Percentiles rank a stretch among this genome's conserved stretches.
Conservation (phyloP, 53 echinoderm and acorn worm species). For the Antedon mediterranea region DNA sequence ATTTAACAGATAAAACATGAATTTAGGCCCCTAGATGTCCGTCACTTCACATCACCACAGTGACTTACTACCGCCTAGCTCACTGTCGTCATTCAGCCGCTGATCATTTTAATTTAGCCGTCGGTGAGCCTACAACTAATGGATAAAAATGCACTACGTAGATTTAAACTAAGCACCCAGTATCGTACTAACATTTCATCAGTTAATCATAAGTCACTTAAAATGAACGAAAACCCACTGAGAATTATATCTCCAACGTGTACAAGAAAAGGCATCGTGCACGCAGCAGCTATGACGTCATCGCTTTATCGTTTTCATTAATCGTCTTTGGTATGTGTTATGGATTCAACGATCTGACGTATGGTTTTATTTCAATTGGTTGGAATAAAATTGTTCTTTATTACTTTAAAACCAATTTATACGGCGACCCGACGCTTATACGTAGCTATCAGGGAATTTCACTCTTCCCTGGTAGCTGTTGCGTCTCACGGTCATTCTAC, state of each 20-base stretch:
- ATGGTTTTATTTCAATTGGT: no score
- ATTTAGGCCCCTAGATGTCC: neutral
- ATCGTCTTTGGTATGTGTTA: neutral
- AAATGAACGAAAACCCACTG: neutral
- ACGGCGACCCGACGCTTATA: no score
- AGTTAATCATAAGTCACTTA: neutral
- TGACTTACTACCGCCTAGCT: neutral
- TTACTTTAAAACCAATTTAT: no score
- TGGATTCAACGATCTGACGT: no score
- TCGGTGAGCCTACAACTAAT: neutral
- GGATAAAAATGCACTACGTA: neutral
- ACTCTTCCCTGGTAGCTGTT: no score
- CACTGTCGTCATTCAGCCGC: neutral
- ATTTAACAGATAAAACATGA: neutral
- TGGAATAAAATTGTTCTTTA: no score
- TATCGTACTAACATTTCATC: neutral
- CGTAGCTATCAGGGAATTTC: no score
- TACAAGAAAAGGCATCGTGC: neutral
- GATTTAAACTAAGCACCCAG: neutral
- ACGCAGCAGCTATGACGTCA: neutral
- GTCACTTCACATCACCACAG: neutral
- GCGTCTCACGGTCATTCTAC: no score
- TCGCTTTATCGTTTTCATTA: neutral
- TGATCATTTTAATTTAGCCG: neutral
- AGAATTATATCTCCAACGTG: neutral